phyloP scores from a whole-genome alignment of 2,888 invertebrate species.

The Nudaria mundana region DNA sequence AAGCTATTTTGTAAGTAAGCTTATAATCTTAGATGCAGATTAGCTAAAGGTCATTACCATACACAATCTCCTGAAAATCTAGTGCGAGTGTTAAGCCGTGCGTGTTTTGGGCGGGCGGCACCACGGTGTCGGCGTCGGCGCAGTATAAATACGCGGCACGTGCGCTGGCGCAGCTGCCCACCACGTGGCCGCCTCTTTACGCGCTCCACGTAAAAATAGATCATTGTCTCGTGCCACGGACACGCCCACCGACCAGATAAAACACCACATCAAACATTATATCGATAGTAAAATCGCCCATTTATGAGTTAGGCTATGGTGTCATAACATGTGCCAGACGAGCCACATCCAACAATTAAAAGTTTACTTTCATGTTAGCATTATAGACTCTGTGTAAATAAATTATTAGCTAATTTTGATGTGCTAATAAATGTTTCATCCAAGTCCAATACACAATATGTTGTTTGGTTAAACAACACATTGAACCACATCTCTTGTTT shows the following conservation, averaged over 20 bases:
- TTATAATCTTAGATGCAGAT: background rate
- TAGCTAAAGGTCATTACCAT: background rate
- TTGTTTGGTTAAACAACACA: constrained; percentile 18
- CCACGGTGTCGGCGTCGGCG: constrained; percentile 35
- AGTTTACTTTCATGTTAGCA: constrained; percentile 41
- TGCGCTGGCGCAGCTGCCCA: constrained; percentile 74
- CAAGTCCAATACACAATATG: constrained; percentile 25
- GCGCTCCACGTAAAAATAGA: constrained; percentile 71
- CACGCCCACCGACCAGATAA: constrained; percentile 75
- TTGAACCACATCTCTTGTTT: constrained; percentile 6
- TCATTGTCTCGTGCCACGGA: constrained; percentile 65
- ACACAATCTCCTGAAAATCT: background rate
- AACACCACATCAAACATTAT: constrained; percentile 76
- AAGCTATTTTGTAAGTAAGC: too few species aligned
- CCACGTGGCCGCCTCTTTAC: constrained; percentile 76
- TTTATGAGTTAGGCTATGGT: constrained; percentile 56
- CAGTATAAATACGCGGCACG: constrained; percentile 76
- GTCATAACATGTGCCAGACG: constrained; percentile 37
- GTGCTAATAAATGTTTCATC: constrained; percentile 33
- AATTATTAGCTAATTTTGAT: constrained; percentile 34
- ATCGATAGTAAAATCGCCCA: constrained; percentile 59
- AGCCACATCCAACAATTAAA: constrained; percentile 29
- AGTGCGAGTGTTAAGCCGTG: background rate
- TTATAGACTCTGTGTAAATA: constrained; percentile 34
- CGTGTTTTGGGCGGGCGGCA: constrained; percentile 49